Evolutionary conservation across 2,888 invertebrate genomes (phyloP), one percentile per base, ranked within the genome.

Genomic region (Mythimna albipuncta): DNA sequence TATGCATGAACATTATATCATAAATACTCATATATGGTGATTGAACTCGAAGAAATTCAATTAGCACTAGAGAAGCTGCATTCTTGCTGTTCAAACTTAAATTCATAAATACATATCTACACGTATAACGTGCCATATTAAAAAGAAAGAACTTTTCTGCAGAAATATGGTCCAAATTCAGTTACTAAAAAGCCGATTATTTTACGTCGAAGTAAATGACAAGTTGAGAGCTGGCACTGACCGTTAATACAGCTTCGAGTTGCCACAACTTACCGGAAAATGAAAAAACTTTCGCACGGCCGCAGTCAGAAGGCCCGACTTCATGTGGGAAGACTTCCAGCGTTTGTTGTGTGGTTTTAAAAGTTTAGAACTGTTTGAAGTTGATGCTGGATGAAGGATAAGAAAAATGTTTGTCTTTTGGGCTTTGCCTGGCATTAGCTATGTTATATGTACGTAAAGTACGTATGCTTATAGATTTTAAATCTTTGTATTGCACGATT

Each of bases 281-380:
- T 75, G 32, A 81, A 77, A 84, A 81, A 74, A 82, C 54, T 81
- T 81, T 57, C 26, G 21, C 16, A 64, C 32, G 6, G 32, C 44
- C 54, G 38, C n/a, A 41, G 50, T 44, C 47, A 19, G 50, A 26
- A 57, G 21, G 44, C 13, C 10, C 26, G 50, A 66, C 62, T 66
- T 21, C 68, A 68, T 55, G 54, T 59, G 35, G 13, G 35, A 57
- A 55, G 13, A 74, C 64, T 54, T 62, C 16, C 21, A 38, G n/a
- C n/a, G 16, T 69, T 52, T 3, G 21, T 21, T 50, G 47, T 41
- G 69, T 59, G n/a, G 41, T 44, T 74, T 67, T n/a, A 16, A 59
- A 74, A 59, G 69, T 77, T 44, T 11, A 13, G 7, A 4, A 59
- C n/a, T 38, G 26, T 76, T 58, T 41, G 57, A 67, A 58, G 41